phyloP scores from a whole-genome alignment of 2,888 invertebrate genomes.

The Coleophora flavipennella region DNA sequence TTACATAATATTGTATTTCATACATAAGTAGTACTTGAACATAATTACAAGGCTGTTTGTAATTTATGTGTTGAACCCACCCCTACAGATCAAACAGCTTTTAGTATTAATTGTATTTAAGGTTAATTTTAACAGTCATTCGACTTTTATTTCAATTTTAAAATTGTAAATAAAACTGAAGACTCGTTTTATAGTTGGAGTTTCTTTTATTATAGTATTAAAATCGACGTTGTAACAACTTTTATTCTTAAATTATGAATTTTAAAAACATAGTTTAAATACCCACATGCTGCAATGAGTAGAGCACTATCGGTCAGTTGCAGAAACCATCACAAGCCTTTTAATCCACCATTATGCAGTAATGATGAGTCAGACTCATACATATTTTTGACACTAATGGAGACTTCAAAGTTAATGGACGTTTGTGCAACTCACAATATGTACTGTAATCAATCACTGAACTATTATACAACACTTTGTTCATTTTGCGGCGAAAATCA shows the following conservation, averaged over 20 bases:
- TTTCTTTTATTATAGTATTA: slow-evolving; percentile 54
- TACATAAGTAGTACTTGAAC: too few species aligned
- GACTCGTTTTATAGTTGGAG: slow-evolving; percentile 36
- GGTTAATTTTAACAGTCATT: slow-evolving; percentile 22
- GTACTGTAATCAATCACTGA: too few species aligned
- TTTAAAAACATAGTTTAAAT: slow-evolving; percentile 4
- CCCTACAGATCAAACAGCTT: slow-evolving; percentile 39
- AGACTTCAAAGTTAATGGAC: too few species aligned
- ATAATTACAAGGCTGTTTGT: too few species aligned
- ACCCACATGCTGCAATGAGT: slow-evolving; percentile 1
- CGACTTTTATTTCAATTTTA: slow-evolving; percentile 29
- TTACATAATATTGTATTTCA: too few species aligned
- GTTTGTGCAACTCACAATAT: too few species aligned
- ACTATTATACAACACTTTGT: not conserved
- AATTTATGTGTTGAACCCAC: slow-evolving; percentile 46
- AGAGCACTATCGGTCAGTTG: not conserved
- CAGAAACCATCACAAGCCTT: too few species aligned
- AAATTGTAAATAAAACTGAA: slow-evolving; percentile 60
- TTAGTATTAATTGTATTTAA: slow-evolving; percentile 23
- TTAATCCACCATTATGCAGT: too few species aligned
- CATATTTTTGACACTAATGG: too few species aligned
- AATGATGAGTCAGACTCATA: too few species aligned
- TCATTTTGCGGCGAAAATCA: slow-evolving; percentile 15
- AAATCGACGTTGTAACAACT: slow-evolving; percentile 41
- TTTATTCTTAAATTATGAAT: slow-evolving; percentile 13